A percentile compares a stretch with the other conserved stretches of the same genome.
Evolutionary conservation across 2,888 invertebrate species (phyloP).

Genomic region (Philopedon plagiatum): DNA sequence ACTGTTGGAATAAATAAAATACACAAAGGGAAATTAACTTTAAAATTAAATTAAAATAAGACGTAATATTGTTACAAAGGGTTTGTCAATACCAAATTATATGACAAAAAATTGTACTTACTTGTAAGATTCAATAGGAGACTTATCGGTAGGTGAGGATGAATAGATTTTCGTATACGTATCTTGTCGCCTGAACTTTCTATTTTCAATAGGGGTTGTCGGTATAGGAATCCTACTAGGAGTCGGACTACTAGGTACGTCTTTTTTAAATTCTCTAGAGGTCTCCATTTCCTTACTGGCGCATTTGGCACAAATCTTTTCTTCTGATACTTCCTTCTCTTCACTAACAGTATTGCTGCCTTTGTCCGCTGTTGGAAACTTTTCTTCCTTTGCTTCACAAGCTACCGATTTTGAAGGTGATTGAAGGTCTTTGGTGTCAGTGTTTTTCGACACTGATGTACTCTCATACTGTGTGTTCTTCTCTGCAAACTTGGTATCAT

Average conservation of each 20-base stretch:
- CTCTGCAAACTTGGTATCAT: constrained; percentile 58
- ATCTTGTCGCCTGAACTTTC: constrained; percentile 67
- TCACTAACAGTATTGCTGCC: constrained; percentile 57
- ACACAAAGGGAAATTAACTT: too few species aligned
- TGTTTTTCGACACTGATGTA: constrained; percentile 57
- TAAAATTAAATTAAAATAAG: too few species aligned
- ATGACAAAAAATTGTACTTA: constrained; percentile 37
- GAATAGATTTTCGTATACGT: constrained; percentile 67
- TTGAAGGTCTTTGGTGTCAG: constrained; percentile 64
- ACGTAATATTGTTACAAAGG: not conserved
- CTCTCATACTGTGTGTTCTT: constrained; percentile 63
- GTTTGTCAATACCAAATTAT: not conserved
- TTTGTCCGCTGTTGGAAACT: constrained; percentile 52
- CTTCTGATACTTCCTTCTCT: constrained; percentile 47
- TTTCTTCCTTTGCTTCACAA: constrained; percentile 58
- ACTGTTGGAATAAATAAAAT: too few species aligned
- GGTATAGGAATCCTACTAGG: constrained; percentile 65
- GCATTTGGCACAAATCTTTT: constrained; percentile 59
- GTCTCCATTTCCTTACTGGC: constrained; percentile 58
- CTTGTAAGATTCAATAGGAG: constrained; percentile 48
- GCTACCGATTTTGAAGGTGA: constrained; percentile 56
- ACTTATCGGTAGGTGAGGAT: constrained; percentile 52
- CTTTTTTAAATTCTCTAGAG: constrained; percentile 51
- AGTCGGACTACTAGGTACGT: constrained; percentile 59
- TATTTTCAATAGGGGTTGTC: constrained; percentile 64